A percentile compares a stretch with the other conserved stretches of the same genome.
Conservation (phyloP, 2,888 invertebrate species). For the Chalcis sispes region DNA sequence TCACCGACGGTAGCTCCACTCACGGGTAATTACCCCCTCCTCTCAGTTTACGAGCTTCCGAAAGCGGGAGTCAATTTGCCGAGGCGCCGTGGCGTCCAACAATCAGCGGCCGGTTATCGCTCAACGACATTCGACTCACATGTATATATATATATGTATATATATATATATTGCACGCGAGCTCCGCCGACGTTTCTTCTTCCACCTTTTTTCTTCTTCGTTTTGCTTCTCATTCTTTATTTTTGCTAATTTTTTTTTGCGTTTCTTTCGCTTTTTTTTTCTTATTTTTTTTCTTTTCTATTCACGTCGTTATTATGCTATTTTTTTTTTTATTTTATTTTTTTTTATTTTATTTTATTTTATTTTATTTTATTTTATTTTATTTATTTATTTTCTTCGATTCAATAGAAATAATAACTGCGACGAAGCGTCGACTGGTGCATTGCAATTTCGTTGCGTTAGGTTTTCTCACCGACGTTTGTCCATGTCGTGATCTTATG, state of each 20-base stretch:
- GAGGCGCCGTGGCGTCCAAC: slow-evolving; percentile 35
- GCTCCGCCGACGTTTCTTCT: background rate
- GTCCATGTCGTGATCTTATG: too few relatives aligned
- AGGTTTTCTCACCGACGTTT: too few relatives aligned
- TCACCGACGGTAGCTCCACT: too few relatives aligned
- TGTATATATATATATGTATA: background rate
- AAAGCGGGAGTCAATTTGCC: slow-evolving; percentile 45
- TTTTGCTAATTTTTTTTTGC: background rate
- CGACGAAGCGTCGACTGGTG: too few relatives aligned
- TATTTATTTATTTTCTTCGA: too few relatives aligned
- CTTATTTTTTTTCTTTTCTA: background rate
- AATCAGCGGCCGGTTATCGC: slow-evolving; percentile 41
- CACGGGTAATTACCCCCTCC: background rate
- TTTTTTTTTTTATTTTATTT: too few relatives aligned
- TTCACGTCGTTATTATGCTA: background rate
- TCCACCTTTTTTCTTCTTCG: background rate
- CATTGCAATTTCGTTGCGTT: too few relatives aligned
- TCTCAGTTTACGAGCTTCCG: slow-evolving; percentile 24
- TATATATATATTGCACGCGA: background rate
- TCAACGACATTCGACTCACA: slow-evolving; percentile 22
- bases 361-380: too few relatives aligned
- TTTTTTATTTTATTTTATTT: too few relatives aligned
- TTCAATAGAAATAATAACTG: too few relatives aligned
- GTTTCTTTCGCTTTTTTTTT: background rate
- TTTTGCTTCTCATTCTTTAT: background rate